A percentile compares a stretch with the other conserved stretches of the same genome.
phyloP scores from a whole-genome alignment of 2,888 invertebrate genomes.

The Cloeon dipterum region DNA sequence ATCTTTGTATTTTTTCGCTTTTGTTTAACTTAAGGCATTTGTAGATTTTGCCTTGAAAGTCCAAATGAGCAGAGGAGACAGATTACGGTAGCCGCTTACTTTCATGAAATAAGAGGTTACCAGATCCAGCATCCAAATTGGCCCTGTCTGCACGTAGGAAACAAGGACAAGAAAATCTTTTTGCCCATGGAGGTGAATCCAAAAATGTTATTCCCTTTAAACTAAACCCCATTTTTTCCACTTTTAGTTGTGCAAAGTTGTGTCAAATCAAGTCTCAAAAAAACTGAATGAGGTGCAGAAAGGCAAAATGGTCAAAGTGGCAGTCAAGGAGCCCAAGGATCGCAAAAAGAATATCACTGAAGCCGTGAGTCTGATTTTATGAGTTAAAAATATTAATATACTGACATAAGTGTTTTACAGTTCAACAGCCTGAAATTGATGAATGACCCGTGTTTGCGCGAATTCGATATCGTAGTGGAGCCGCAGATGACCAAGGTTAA shows the following conservation, averaged over 20 bases:
- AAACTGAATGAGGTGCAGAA: constrained; percentile 71
- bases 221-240: background rate
- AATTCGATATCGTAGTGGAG: constrained; percentile 62
- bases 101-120: constrained; percentile 18
- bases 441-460: constrained; percentile 31
- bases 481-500: constrained; percentile 47
- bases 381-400: too few species aligned
- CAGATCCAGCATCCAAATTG: constrained; percentile 36
- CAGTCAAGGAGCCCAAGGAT: constrained; percentile 56
- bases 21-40: background rate
- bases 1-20: too few species aligned
- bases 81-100: constrained; percentile 26
- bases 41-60: constrained; percentile 1
- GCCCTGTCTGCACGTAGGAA: constrained; percentile 70
- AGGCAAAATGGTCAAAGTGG: constrained; percentile 59
- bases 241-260: constrained; percentile 39
- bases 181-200: constrained; percentile 17
- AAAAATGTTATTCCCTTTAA: background rate
- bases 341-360: constrained; percentile 61
- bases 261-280: constrained; percentile 52
- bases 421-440: constrained; percentile 16
- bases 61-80: background rate
- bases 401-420: constrained; percentile 11
- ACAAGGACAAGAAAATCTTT: constrained; percentile 19
- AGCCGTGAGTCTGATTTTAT: constrained; percentile 24